Conservation (phyloP, 2,113 vertebrate species). For the Rutilus rutilus region DNA sequence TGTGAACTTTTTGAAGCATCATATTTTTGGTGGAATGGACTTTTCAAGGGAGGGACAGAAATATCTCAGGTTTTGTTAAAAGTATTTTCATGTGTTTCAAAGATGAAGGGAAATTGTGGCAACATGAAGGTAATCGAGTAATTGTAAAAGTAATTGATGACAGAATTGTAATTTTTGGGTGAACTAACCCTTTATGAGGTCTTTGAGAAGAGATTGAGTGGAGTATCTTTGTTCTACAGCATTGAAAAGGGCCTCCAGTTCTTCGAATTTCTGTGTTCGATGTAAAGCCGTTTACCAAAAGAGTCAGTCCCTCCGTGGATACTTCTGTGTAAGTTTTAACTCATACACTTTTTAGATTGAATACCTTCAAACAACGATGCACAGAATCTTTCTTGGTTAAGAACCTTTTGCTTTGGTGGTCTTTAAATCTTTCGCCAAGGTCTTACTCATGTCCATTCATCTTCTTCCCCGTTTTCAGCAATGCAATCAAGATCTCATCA, state of each 20-base stretch:
- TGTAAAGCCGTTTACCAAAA: constrained; percentile 82
- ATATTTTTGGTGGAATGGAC: too few species aligned
- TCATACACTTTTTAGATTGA: background rate
- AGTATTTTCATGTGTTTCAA: background rate
- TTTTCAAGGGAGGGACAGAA: too few species aligned
- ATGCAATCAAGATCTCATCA: constrained; percentile 54
- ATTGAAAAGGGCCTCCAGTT: constrained; percentile 26
- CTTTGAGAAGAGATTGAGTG: background rate
- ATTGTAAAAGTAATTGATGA: background rate
- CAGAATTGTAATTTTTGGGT: background rate
- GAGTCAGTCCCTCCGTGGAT: constrained; percentile 81
- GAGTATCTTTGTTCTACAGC: constrained; percentile 41
- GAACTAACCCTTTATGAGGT: background rate
- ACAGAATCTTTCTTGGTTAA: background rate
- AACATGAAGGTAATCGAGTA: background rate
- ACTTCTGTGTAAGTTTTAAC: constrained; percentile 85
- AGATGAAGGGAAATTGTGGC: background rate
- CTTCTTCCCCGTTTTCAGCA: constrained; percentile 38
- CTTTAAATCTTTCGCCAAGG: background rate
- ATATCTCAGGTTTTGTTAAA: background rate
- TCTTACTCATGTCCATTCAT: background rate
- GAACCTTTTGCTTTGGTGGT: background rate
- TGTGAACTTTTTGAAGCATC: too few species aligned
- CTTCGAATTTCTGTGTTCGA: constrained; percentile 73
- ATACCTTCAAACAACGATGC: background rate